Conservation (phyloP, 2,888 invertebrate species). For the Acanthopleura granulata region DNA sequence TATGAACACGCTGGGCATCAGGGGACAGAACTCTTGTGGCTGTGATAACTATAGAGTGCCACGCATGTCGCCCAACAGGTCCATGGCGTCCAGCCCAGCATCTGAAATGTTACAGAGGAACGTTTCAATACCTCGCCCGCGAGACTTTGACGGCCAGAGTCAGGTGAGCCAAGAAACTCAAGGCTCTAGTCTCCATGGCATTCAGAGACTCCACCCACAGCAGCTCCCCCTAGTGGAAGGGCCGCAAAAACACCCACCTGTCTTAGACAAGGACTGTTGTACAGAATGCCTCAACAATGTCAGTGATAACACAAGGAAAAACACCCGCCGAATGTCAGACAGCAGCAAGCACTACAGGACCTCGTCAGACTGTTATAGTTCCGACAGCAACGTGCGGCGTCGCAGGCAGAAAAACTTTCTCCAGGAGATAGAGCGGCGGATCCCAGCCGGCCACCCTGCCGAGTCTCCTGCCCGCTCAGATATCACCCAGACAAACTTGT, state of each 20-base stretch:
- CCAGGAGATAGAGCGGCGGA: constrained; percentile 46
- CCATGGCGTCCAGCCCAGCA: constrained; percentile 24
- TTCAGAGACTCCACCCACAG: neutral
- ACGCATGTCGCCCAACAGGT: constrained; percentile 7
- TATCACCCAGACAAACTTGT: neutral
- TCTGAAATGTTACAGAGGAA: constrained; percentile 39
- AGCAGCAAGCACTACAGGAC: neutral
- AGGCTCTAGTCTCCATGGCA: constrained; percentile 7
- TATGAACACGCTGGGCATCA: constrained; percentile 35
- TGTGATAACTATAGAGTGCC: neutral
- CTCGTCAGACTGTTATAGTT: constrained; percentile 37
- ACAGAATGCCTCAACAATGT: constrained; percentile 6
- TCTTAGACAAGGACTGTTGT: constrained; percentile 6
- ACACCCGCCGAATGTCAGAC: neutral
- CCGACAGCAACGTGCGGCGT: constrained; percentile 48
- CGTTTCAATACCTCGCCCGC: constrained; percentile 47
- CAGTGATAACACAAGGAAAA: neutral
- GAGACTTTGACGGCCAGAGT: constrained; percentile 59
- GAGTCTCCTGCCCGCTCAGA: constrained; percentile 13
- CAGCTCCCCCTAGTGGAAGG: neutral
- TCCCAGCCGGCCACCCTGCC: constrained; percentile 35
- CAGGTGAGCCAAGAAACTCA: constrained; percentile 40
- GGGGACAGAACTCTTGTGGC: constrained; percentile 37
- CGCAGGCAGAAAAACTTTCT: constrained; percentile 42
- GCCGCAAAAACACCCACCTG: neutral